A percentile compares a stretch with the other conserved stretches of the same genome.
Conservation (phyloP, 2,113 vertebrate genomes). For the Corythaeola cristata region DNA sequence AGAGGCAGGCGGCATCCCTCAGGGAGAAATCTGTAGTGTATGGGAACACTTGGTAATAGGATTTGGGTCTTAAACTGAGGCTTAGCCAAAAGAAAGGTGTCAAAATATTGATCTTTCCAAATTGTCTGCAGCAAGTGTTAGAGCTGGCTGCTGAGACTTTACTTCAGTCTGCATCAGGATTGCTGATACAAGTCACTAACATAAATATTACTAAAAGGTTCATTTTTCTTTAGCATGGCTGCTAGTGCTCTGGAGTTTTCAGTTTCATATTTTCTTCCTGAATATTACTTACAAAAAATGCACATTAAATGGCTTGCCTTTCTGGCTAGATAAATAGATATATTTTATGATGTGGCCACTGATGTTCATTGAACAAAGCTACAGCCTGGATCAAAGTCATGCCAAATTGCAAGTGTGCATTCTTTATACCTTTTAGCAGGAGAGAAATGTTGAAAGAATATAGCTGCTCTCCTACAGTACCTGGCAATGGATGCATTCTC, state of each 20-base stretch:
- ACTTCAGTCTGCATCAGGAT: neutral
- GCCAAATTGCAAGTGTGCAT: neutral
- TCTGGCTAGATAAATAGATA: neutral
- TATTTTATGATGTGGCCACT: neutral
- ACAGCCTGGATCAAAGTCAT: neutral
- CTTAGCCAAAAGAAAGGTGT: slow-evolving; percentile 4
- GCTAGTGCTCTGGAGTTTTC: neutral
- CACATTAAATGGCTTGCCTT: neutral
- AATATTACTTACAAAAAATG: neutral
- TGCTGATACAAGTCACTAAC: neutral
- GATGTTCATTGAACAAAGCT: neutral
- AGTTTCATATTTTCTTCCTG: neutral
- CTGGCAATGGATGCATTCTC: neutral
- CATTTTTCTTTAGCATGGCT: neutral
- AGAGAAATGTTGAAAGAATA: neutral
- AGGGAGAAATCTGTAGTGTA: accelerated
- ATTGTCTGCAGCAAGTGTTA: neutral
- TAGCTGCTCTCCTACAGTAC: neutral
- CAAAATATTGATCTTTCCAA: slow-evolving; percentile 45
- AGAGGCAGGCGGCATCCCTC: neutral
- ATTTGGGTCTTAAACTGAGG: neutral
- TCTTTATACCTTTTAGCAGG: neutral
- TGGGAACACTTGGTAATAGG: neutral
- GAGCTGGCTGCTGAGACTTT: neutral
- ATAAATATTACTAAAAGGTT: neutral